phyloP scores from a whole-genome alignment of 2,113 vertebrate genomes.

The Taxidea taxus region DNA sequence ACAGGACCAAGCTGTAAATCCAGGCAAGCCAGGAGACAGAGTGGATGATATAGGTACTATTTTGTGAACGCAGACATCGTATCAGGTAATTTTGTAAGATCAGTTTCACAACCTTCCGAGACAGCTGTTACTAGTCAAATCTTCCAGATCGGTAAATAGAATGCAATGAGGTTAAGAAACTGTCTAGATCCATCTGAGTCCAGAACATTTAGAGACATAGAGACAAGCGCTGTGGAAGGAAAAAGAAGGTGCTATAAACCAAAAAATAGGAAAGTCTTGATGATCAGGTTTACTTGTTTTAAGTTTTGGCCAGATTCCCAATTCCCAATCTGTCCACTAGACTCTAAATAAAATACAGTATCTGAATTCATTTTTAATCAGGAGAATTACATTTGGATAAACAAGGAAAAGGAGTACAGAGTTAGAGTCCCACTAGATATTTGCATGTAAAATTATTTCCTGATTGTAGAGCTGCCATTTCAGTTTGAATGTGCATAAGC shows the following conservation, averaged over 20 bases:
- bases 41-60: neutral
- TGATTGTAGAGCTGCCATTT: neutral
- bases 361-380: neutral
- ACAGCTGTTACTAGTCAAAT: neutral
- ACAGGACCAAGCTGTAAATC: neutral
- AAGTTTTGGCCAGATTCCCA: neutral
- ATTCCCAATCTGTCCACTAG: neutral
- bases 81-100: neutral
- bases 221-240: neutral
- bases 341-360: neutral
- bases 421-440: neutral
- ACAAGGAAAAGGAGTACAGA: neutral
- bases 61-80: neutral
- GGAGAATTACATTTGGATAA: neutral
- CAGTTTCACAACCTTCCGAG: neutral
- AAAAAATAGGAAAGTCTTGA: neutral
- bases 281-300: neutral
- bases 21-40: neutral
- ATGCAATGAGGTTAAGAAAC: neutral
- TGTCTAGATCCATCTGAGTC: neutral
- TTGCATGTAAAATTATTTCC: neutral
- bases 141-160: neutral
- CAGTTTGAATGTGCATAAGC: neutral
- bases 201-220: neutral
- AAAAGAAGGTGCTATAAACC: neutral